Evolutionary conservation across 2,888 invertebrate genomes (phyloP), one percentile per base, ranked within the genome.

Genomic region (Allophyes oxyacanthae): DNA sequence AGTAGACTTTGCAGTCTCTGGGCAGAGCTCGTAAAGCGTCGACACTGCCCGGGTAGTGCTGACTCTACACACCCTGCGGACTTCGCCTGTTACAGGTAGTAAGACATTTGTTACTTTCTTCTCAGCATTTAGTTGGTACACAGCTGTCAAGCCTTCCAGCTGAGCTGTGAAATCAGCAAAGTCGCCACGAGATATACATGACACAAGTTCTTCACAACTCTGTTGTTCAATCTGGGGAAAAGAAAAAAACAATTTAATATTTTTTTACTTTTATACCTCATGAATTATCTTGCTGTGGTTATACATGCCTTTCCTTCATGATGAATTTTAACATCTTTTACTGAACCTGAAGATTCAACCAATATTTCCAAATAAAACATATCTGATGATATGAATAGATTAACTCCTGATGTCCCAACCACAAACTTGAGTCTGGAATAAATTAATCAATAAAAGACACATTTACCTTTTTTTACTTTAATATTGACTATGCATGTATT

Each of bases 341-440:
- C 97, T 30, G 96, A 95, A 20, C 98, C 99, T 34, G 95, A 96
- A 2, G 96, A 94, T 81, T 99, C 98, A 51, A 99, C 94, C 50
- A 98, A 93, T 77, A 99, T 97, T 94, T 99, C 98, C 75, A 99
- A 95, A 87, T 98, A 98, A 89, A 99, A 99, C 98, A 99, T 98
- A 84, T 99, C 99, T 0, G 98, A 98, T 36, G 98, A 98, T 86
- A 99, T 98, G 84, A 98, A 98, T 62, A 98, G 95, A 82, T 97
- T 97, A 5, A 96, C 96, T 40, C 97, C 97, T 44, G 97, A 96
- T 58, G 96, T 96, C 51, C 97, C 98, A 64, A 97, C 97, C 82
- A 97, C 97, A 89, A 98, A 98, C 86, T 98, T 98, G 53, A 98
- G 94, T 34, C 97, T 97, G 88, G 52, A 92, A 90, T 32, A 54